A percentile compares a stretch with the other conserved stretches of the same genome.
These are phyloP conservation scores for Channa striata DNA, from an alignment of 2,797 vertebrate species.

Conservation along the genomic window DNA sequence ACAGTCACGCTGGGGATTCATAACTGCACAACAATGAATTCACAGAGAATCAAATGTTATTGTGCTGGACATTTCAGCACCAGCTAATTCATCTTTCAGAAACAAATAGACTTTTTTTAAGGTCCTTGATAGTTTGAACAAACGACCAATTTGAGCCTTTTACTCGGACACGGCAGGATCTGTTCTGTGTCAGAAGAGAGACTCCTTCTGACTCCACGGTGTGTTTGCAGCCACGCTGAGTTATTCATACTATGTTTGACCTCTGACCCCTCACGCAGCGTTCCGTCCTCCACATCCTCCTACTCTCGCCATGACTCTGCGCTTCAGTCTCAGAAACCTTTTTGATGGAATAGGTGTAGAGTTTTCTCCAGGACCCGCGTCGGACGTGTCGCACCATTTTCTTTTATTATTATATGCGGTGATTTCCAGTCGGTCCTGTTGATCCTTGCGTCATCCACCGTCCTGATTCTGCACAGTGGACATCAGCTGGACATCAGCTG, in stretches of 20 bases:
- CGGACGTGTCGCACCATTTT: no score
- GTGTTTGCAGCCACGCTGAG: background rate
- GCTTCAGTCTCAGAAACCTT: no score
- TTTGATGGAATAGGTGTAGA: no score
- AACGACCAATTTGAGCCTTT: background rate
- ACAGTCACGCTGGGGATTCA: no score
- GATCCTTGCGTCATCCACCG: background rate
- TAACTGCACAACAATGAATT: no score
- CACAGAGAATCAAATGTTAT: no score
- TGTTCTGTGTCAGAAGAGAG: background rate
- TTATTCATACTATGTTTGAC: conserved; percentile 2
- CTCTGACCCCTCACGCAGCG: conserved; percentile 1
- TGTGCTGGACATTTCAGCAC: background rate
- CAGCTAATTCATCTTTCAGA: background rate
- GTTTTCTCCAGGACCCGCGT: background rate
- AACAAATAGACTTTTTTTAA: background rate
- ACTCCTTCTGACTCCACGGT: background rate
- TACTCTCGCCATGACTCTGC: conserved; percentile 11
- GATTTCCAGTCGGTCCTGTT: conserved; percentile 20
- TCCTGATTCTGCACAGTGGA: conserved; percentile 26
- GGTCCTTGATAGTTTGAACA: background rate
- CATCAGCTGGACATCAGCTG: conserved; percentile 60
- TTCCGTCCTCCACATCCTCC: conserved; percentile 14
- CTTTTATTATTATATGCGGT: background rate
- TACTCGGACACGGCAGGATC: no score